Evolutionary conservation across 2,888 invertebrate species (phyloP).

Genomic region (Pocota personata): DNA sequence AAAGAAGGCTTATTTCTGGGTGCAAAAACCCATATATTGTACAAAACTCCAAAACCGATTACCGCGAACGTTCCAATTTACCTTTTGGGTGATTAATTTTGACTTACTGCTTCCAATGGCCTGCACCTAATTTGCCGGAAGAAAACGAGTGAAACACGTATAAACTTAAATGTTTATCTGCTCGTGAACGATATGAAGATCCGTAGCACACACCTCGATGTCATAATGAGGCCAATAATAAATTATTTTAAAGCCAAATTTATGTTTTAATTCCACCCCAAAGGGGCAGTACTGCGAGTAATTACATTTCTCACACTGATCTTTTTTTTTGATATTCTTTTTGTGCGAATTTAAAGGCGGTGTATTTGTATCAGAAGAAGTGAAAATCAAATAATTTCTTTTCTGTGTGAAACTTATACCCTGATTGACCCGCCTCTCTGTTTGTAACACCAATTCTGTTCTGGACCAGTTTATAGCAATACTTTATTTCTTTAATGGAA

Average conservation of each 20-base stretch:
- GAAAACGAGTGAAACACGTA: slow-evolving; percentile 33
- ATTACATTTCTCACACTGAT: slow-evolving; percentile 56
- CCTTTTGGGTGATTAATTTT: slow-evolving; percentile 68
- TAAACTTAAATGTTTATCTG: slow-evolving; percentile 57
- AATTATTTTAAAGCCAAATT: slow-evolving; percentile 70
- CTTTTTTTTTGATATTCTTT: not conserved
- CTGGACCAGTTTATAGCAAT: slow-evolving; percentile 14
- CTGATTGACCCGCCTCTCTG: not conserved
- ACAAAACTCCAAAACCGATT: slow-evolving; percentile 55
- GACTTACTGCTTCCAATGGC: slow-evolving; percentile 54
- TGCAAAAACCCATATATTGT: slow-evolving; percentile 58
- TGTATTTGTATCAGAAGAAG: not conserved
- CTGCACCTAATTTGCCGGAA: slow-evolving; percentile 64
- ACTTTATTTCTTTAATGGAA: not conserved
- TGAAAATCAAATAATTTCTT: slow-evolving; percentile 12
- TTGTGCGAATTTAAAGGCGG: not conserved
- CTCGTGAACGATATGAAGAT: slow-evolving; percentile 34
- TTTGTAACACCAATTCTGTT: not conserved
- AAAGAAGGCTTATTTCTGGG: slow-evolving; percentile 25
- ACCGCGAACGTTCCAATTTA: slow-evolving; percentile 59
- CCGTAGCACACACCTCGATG: slow-evolving; percentile 42
- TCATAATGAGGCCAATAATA: slow-evolving; percentile 72
- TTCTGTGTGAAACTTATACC: not conserved
- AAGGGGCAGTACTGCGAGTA: slow-evolving; percentile 30
- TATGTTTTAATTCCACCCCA: slow-evolving; percentile 67